Conservation (phyloP, 2,113 vertebrate species). For the Falco punctatus region DNA sequence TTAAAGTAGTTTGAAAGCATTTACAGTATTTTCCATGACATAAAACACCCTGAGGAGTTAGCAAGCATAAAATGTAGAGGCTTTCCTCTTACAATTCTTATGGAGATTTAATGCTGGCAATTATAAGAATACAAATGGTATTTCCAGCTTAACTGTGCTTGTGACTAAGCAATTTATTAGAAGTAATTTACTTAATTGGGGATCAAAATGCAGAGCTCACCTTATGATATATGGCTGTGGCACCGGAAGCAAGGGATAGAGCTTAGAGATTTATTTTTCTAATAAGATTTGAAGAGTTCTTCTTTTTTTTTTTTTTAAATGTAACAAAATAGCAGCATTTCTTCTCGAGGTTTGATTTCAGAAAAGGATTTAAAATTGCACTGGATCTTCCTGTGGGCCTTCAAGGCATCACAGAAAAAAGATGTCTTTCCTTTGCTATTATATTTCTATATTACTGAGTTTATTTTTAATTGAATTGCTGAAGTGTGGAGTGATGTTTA, state of each 20-base stretch:
- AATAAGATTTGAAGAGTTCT: conserved; percentile 10
- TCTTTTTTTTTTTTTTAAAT: not conserved
- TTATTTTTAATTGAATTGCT: not conserved
- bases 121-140: not conserved
- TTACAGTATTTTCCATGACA: not conserved
- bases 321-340: not conserved
- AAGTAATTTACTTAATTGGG: not conserved
- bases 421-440: not conserved
- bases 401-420: not conserved
- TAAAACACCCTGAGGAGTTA: not conserved
- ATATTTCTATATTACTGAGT: not conserved
- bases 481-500: not conserved
- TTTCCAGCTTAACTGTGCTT: not conserved
- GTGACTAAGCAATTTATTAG: conserved; percentile 6
- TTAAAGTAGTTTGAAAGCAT: not conserved
- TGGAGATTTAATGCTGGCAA: not conserved
- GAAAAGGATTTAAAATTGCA: not conserved
- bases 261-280: conserved; percentile 23
- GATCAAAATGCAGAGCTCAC: not conserved
- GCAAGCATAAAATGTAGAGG: not conserved
- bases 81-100: not conserved
- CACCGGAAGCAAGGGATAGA: not conserved
- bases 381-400: not conserved
- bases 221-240: not conserved
- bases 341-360: conserved; percentile 19